phyloP scores from a whole-genome alignment of 2,113 vertebrate genomes.

The Notothenia rossii region DNA sequence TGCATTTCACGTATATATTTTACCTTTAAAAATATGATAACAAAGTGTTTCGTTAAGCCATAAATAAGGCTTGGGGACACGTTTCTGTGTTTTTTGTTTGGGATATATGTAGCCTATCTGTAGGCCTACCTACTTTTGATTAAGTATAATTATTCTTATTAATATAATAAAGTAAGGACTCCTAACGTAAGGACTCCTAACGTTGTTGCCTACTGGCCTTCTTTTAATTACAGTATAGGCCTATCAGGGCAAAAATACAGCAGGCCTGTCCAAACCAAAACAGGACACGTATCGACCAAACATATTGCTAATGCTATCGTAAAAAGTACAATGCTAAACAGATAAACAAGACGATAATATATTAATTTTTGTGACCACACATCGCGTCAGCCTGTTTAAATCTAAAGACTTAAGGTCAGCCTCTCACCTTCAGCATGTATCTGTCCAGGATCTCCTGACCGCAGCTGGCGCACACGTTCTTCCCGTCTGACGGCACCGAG shows the following conservation, averaged over 20 bases:
- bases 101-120: background rate
- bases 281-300: background rate
- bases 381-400: background rate
- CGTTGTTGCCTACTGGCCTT: background rate
- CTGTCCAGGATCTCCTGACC: conserved; percentile 96
- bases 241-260: conserved; percentile 13
- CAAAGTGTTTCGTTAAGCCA: no score
- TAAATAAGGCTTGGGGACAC: no score
- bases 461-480: conserved; percentile 96
- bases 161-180: background rate
- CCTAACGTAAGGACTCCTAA: background rate
- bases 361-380: background rate
- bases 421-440: conserved; percentile 94
- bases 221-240: background rate
- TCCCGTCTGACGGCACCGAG: conserved; percentile 90
- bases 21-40: no score
- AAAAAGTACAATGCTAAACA: conserved; percentile 4
- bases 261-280: conserved; percentile 21
- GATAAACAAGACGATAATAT: conserved; percentile 1
- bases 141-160: background rate
- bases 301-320: background rate
- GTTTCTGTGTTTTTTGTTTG: background rate
- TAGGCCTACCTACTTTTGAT: background rate
- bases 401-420: background rate
- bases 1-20: background rate